Evolutionary conservation across 2,888 invertebrate species (phyloP).

Genomic region (Monopis laevigella): DNA sequence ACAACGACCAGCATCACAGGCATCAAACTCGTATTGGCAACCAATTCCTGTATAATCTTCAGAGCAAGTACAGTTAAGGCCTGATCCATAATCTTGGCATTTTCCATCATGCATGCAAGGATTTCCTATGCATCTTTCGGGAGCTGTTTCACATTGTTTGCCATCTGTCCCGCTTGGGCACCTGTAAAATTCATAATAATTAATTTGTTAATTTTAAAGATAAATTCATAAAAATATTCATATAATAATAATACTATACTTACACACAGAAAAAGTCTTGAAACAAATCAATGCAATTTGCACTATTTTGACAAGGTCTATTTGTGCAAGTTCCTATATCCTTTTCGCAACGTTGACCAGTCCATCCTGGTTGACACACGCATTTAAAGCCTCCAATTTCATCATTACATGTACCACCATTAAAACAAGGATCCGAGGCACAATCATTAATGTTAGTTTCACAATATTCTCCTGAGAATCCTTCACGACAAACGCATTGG

Average conservation of each 20-base stretch:
- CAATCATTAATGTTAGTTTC: slow-evolving; percentile 91
- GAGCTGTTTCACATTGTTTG: slow-evolving; percentile 96
- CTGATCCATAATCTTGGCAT: slow-evolving; percentile 95
- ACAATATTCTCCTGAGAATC: slow-evolving; percentile 86
- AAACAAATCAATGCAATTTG: slow-evolving; percentile 90
- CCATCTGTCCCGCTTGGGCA: slow-evolving; percentile 96
- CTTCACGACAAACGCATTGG: slow-evolving; percentile 88
- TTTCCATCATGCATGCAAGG: slow-evolving; percentile 97
- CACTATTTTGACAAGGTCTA: slow-evolving; percentile 92
- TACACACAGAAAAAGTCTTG: slow-evolving; percentile 91
- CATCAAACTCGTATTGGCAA: slow-evolving; percentile 94
- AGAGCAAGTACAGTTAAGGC: slow-evolving; percentile 93
- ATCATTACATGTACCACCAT: slow-evolving; percentile 89
- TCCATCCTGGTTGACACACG: slow-evolving; percentile 86
- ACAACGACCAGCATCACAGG: slow-evolving; percentile 89
- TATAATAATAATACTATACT: slow-evolving; percentile 45
- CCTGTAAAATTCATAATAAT: slow-evolving; percentile 39
- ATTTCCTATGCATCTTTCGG: slow-evolving; percentile 91
- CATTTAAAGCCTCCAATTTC: slow-evolving; percentile 87
- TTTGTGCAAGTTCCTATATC: slow-evolving; percentile 90
- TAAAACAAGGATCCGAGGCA: slow-evolving; percentile 83
- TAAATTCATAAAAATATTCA: slow-evolving; percentile 9
- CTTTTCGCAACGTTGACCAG: slow-evolving; percentile 83
- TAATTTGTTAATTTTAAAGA: not conserved
- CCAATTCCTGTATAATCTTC: slow-evolving; percentile 87